phyloP scores from a whole-genome alignment of 35 echinoderm and acorn worm genomes.

The Amphiura filiformis region DNA sequence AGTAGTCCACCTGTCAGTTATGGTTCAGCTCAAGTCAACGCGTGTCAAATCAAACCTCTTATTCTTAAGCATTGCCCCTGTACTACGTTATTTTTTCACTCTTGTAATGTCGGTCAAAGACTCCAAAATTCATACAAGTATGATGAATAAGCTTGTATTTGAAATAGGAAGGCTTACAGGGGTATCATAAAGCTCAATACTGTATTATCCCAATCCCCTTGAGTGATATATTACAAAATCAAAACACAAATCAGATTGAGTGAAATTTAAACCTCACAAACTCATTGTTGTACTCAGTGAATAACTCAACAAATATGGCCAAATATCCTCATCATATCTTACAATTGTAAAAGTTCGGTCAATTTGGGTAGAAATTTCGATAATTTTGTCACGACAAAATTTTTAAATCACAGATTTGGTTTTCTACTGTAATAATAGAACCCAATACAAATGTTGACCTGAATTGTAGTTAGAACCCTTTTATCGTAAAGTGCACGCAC shows the following conservation, averaged over 20 bases:
- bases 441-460: too few relatives aligned
- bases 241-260: not conserved
- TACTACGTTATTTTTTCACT: not conserved
- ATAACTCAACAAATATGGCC: not conserved
- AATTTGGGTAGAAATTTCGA: too few relatives aligned
- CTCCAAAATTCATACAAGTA: not conserved
- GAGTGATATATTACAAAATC: not conserved
- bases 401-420: too few relatives aligned
- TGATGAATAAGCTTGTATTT: not conserved
- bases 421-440: too few relatives aligned
- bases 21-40: not conserved
- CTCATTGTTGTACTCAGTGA: not conserved
- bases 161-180: not conserved
- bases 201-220: not conserved
- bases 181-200: not conserved
- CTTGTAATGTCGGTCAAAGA: not conserved
- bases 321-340: not conserved
- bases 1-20: not conserved
- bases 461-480: too few relatives aligned
- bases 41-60: not conserved
- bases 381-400: too few relatives aligned
- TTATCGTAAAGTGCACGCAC: too few relatives aligned
- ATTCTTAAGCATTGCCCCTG: not conserved
- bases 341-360: not conserved
- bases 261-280: not conserved